Base-by-base conservation (phyloP, 2,113 vertebrate species). In the Tauraco erythrolophus region DNA sequence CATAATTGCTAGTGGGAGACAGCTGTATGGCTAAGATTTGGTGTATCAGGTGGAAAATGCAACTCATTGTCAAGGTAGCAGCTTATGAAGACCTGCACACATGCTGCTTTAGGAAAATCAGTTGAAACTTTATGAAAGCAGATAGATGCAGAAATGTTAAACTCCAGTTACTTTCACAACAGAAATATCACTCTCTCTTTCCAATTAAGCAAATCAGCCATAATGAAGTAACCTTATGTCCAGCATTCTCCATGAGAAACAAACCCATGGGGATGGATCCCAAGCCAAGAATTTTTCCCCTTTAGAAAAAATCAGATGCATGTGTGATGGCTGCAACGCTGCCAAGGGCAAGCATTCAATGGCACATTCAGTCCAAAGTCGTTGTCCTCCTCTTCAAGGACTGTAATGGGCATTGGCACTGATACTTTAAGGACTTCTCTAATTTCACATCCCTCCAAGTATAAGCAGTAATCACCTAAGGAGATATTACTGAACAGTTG, bases 401-500 rank as follows among this genome's bases (percentile, higher is more conserved):
- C 83, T 69, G 17, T 74, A 80, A 80, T 68, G 82, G 92, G 85
- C 92, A 93, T 24, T 39, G 71, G 66, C 75, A 95, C 93, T 88
- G 94, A 90, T 95, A 95, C 94, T 94, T 94, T 90, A 97, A 96
- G 86, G 92, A 71, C 86, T 96, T 94, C 83, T 92, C 88, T 92
- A 78, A 88, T 92, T 93, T 89, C 72, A 74, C 45, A 81, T 78
- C 83, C 46, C 92, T 92, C 48, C 24, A 70, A 81, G 35, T 64
- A 60, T 37, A 84, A 68, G 74, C 53, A 94, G 65, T 74, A 91
- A 92, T 82, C 80, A 95, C 57, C 80, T 70, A 61, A 95, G 84
- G 61, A 95, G 87, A 78, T 53, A 57, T 19, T 96, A 88, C 74
- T 10, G 14, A 76, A 65, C 17, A 75, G 75, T 80, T 90, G 62